A percentile compares a stretch with the other conserved stretches of the same genome.
phyloP scores from a whole-genome alignment of 1,140 invertebrate species.

The Pseudobourletiella spinata region DNA sequence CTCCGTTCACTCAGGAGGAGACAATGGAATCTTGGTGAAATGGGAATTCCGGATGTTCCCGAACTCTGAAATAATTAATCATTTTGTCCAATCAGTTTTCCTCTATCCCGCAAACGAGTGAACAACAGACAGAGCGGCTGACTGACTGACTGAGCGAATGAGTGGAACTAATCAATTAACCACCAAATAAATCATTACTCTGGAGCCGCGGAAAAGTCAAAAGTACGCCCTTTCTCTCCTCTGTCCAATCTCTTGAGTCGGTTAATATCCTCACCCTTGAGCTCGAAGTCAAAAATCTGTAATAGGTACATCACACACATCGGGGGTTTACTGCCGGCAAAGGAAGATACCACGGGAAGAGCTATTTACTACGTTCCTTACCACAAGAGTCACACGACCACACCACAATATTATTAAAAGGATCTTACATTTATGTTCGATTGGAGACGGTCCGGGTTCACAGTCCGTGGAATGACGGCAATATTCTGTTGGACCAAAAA shows the following conservation, averaged over 20 bases:
- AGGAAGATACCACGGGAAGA: background rate
- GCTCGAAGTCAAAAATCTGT: constrained; percentile 51
- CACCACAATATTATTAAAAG: background rate
- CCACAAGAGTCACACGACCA: background rate
- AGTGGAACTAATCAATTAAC: background rate
- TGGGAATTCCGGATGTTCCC: constrained; percentile 1
- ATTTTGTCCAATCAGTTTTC: background rate
- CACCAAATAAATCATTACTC: background rate
- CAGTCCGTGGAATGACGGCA: constrained; percentile 20
- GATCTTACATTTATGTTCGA: constrained; percentile 14
- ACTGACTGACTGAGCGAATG: background rate
- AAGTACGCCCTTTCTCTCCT: constrained; percentile 50
- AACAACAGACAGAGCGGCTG: background rate
- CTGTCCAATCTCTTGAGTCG: constrained; percentile 49
- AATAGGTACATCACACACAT: background rate
- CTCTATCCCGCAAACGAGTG: background rate
- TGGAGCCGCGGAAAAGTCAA: constrained; percentile 38
- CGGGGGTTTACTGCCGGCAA: background rate
- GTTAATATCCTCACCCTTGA: constrained; percentile 47
- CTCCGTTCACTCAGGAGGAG: too few relatives aligned
- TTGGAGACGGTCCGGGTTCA: constrained; percentile 1
- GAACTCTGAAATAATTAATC: background rate
- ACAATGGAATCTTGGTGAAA: too few relatives aligned
- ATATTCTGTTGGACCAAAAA: constrained; percentile 42
- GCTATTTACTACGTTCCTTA: background rate